Conservation (phyloP, 1,140 invertebrate species). For the Planococcus citri region DNA sequence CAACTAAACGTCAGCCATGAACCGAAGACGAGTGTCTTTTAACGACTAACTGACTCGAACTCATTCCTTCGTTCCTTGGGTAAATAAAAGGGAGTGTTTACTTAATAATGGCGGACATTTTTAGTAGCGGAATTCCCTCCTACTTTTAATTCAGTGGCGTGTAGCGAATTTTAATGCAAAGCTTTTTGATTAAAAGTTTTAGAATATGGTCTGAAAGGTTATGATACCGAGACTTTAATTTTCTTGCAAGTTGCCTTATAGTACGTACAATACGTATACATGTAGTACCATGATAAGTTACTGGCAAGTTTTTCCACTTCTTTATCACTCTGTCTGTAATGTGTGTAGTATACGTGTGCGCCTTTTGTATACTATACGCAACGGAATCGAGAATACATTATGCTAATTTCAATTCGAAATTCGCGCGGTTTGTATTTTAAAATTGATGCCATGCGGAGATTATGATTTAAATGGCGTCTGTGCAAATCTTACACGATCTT, state of each 20-base stretch:
- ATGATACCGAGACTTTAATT: not conserved
- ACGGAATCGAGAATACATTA: constrained; percentile 7
- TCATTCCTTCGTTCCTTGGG: constrained; percentile 6
- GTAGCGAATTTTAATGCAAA: constrained; percentile 14
- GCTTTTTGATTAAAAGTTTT: constrained; percentile 22
- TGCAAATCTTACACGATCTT: too few relatives aligned
- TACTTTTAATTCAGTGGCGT: constrained; percentile 14
- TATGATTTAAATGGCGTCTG: too few relatives aligned
- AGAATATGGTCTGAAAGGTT: constrained; percentile 4
- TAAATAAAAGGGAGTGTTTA: constrained; percentile 20
- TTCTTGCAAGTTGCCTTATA: too few relatives aligned
- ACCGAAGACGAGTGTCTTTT: constrained; percentile 20
- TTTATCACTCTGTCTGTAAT: too few relatives aligned
- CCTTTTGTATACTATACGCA: too few relatives aligned
- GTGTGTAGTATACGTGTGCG: too few relatives aligned
- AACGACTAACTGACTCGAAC: constrained; percentile 20
- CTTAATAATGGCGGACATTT: constrained; percentile 20
- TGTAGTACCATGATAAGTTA: too few relatives aligned
- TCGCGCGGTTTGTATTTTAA: not conserved
- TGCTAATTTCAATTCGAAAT: not conserved
- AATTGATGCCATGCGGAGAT: too few relatives aligned
- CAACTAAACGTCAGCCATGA: constrained; percentile 16
- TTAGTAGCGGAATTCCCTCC: constrained; percentile 13
- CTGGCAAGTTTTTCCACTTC: not conserved
- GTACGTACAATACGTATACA: too few relatives aligned